Evolutionary conservation across 2,888 invertebrate genomes (phyloP), one percentile per base, ranked within the genome.

Genomic region (Drosophila pseudotakahashii): DNA sequence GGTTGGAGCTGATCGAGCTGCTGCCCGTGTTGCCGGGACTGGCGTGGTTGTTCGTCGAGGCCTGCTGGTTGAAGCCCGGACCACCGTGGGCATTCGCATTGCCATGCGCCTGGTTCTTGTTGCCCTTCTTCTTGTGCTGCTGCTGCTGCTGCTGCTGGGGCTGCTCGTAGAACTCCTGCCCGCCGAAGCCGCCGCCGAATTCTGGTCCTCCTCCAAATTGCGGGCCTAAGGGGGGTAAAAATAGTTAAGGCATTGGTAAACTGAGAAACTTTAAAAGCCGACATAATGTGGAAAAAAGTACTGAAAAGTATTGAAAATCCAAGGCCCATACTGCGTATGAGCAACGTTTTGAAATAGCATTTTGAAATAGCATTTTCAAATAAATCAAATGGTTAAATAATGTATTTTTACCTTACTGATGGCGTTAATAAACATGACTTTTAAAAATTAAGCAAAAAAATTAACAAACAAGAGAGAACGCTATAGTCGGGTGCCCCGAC

Each of bases 1-100:
- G 36, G 41, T 92, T 92, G 0, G 91, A 90, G 14, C 91, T 75
- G 41, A 91, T 90, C 72, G 91, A 90, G n/a, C 91, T 91, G 19
- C 89, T 90, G 13, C 89, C 89, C n/a, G 83, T 89, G 13, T 88
- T 74, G 30, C 82, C 83, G 36, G 72, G 76, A 2, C 63, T 80
- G 2, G 88, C 81, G 10, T 89, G 87, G 1, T 91, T 90, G 32
- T 92, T 91, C 39, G 89, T 88, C 32, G 83, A 89, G 1, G 91
- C 90, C 76, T 91, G 91, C 55, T 91, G 91, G 32, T 89, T 63
- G 59, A 87, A 91, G 0, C 73, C 72, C 7, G 76, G 73, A 4
- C 80, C 78, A n/a, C 82, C 75, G 2, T 79, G 81, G 1, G 90
- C 89, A 11, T 88, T 75, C 0, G 89, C 86, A 41, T 83, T 79